Base-by-base conservation (phyloP, 2,888 invertebrate genomes). In the Andrena haemorrhoa region DNA sequence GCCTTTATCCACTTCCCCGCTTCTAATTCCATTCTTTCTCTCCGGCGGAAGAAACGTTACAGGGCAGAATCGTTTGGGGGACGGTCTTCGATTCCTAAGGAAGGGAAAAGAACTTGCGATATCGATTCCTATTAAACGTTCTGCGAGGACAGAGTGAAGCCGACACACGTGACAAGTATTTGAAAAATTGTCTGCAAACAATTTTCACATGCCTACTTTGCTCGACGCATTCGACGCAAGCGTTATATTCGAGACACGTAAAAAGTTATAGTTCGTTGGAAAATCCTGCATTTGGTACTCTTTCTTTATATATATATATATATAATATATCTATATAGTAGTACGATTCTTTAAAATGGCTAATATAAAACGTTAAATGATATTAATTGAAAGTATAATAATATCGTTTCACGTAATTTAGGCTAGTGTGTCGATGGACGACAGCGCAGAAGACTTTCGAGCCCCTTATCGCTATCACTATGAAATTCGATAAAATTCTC, bases 61-160 rank as follows among this genome's bases (percentile, higher is more conserved):
- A 72, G 73, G 75, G 56, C 68, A 73, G 73, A 79, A 78, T 83
- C 75, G 33, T 75, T 41, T 79, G 26, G 79, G 80, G 86, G 88
- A 88, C 86, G 85, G 85, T 84, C 41, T 82, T 85, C 61, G 79
- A 82, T 85, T 56, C 63, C 69, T 82, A 77, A 71, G 71, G 75
- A 86, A 73, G 77, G 73, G 79, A 79, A 74, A 74, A 56, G 26
- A 56, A 73, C 56, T 76, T 71, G 69, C 53, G 23, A 69, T 68
- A 60, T 65, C 51, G 10, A 65, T 56, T 73, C 51, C 51, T 23
- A 41, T 56, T 49, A 16, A 41, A 41, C 41, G 41, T 41, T 41
- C 16, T 41, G 20, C 58, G 65, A 82, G 77, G 53, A 82, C 60
- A 81, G 71, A 81, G 66, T 61, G 60, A 66, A 71, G 23, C 63